Percentiles rank a stretch among this genome's conserved stretches.
Evolutionary conservation across 1,140 invertebrate species (phyloP).

Genomic region (Leptinotarsa lineolata): DNA sequence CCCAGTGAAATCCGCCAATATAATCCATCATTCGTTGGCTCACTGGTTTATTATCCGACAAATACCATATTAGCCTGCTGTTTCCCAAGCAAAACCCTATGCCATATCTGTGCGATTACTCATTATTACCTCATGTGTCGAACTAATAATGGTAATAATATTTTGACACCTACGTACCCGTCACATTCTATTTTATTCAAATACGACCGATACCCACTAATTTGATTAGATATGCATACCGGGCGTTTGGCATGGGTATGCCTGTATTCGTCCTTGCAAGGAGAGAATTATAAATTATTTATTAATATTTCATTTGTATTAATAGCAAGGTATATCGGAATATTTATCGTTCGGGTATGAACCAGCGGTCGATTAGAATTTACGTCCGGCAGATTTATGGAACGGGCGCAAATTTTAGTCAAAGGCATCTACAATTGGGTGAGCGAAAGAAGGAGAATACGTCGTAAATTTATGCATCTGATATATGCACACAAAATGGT

Average conservation of each 20-base stretch:
- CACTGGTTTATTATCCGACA: too few species aligned
- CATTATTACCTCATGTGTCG: background rate
- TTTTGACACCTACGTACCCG: slow-evolving; percentile 5
- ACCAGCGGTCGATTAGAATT: background rate
- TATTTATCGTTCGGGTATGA: background rate
- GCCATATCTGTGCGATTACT: too few species aligned
- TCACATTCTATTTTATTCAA: slow-evolving; percentile 7
- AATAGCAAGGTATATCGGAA: background rate
- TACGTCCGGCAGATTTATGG: too few species aligned
- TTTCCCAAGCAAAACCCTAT: too few species aligned
- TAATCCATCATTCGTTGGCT: too few species aligned
- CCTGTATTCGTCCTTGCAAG: background rate
- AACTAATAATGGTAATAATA: background rate
- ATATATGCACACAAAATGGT: too few species aligned
- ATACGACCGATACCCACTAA: background rate
- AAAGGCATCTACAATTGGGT: too few species aligned
- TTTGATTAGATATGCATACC: slow-evolving; percentile 8
- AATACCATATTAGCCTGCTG: too few species aligned
- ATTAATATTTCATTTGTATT: background rate
- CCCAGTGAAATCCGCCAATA: too few species aligned
- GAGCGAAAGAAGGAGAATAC: too few species aligned
- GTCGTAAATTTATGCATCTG: too few species aligned
- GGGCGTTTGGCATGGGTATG: slow-evolving; percentile 1
- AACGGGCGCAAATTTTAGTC: too few species aligned
- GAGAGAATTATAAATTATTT: background rate